Evolutionary conservation across 2,888 invertebrate genomes (phyloP).

Genomic region (Xestobium rufovillosum): DNA sequence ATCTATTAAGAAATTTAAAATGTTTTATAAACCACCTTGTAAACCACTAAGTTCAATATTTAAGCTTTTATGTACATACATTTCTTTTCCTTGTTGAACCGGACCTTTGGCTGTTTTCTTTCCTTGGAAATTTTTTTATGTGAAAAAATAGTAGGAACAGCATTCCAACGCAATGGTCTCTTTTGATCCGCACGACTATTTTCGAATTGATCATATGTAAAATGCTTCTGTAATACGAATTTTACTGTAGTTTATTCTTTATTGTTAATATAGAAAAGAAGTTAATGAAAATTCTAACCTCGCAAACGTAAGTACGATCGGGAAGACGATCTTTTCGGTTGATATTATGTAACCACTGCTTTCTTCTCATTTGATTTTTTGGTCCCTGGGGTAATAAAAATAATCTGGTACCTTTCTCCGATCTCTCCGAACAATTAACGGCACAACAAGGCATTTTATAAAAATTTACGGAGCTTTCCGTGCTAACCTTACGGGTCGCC

Average conservation of each 20-base stretch:
- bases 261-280: not conserved
- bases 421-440: not conserved
- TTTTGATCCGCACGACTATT: not conserved
- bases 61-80: not conserved
- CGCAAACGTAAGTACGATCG: not conserved
- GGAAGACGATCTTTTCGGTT: not conserved
- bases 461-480: no score
- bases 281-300: not conserved
- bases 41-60: no score
- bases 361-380: not conserved
- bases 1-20: no score
- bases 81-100: not conserved
- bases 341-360: not conserved
- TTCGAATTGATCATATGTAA: slow-evolving; percentile 5
- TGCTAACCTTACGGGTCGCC: no score
- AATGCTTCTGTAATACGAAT: slow-evolving; percentile 1
- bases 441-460: slow-evolving; percentile 3
- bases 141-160: slow-evolving; percentile 2
- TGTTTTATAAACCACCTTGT: no score
- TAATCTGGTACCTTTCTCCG: slow-evolving; percentile 2
- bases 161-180: slow-evolving; percentile 5
- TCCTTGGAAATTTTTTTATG: not conserved
- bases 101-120: not conserved
- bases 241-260: not conserved
- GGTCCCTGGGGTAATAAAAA: slow-evolving; percentile 3